Evolutionary conservation across 2,888 invertebrate genomes (phyloP).

Genomic region (Orthonevra nobilis): DNA sequence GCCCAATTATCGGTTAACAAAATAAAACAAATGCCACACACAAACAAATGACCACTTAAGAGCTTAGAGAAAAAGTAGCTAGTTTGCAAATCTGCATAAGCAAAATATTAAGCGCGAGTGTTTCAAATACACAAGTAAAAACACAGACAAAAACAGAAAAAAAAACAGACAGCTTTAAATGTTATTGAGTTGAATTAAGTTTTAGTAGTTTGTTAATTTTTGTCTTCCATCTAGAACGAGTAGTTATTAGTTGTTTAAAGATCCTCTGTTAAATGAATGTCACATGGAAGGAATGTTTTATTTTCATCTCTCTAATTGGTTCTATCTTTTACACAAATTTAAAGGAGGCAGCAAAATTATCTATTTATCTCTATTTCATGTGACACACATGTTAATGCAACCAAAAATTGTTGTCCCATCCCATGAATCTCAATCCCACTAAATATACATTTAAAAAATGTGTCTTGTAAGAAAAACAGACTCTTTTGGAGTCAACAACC

Average conservation of each 20-base stretch:
- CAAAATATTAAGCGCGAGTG: constrained; percentile 14
- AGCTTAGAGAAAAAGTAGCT: constrained; percentile 43
- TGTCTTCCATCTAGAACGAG: constrained; percentile 66
- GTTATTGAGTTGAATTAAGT: constrained; percentile 54
- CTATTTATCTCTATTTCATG: constrained; percentile 52
- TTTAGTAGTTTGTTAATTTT: constrained; percentile 61
- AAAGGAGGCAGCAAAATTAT: constrained; percentile 68
- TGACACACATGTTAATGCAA: constrained; percentile 45
- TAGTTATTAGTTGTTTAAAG: constrained; percentile 55
- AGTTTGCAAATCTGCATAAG: constrained; percentile 26
- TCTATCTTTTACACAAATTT: constrained; percentile 25
- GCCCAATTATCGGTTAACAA: constrained; percentile 5
- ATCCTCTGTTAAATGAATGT: constrained; percentile 52
- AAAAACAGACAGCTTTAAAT: constrained; percentile 60
- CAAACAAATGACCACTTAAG: constrained; percentile 17
- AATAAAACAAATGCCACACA: constrained; percentile 4
- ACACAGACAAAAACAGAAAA: constrained; percentile 32
- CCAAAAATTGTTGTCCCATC: constrained; percentile 3
- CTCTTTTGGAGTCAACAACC: not conserved
- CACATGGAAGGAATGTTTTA: constrained; percentile 67
- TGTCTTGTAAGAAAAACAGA: constrained; percentile 39
- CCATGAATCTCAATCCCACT: constrained; percentile 6
- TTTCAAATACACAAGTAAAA: constrained; percentile 6
- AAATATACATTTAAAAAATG: constrained; percentile 30
- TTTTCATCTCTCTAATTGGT: constrained; percentile 49